A percentile compares a stretch with the other conserved stretches of the same genome.
These are phyloP conservation scores for Sphinx pinastri DNA, from an alignment of 2,888 invertebrate genomes.

Conservation along the genomic window DNA sequence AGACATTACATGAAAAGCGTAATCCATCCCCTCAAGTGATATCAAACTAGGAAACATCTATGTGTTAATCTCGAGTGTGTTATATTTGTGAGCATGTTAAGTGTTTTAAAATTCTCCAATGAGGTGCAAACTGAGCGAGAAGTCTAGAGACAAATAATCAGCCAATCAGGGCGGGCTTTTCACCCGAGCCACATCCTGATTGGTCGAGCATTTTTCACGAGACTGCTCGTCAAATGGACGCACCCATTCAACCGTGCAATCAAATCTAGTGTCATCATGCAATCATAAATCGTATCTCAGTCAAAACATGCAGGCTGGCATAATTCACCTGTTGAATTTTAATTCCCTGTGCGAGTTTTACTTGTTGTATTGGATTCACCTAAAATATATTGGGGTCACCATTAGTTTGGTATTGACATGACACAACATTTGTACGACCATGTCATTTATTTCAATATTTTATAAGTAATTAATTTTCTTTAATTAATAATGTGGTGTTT, in stretches of 20 bases:
- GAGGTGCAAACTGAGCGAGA: not conserved
- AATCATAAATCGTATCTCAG: constrained; percentile 34
- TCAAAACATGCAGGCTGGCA: constrained; percentile 53
- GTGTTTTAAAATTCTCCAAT: constrained; percentile 18
- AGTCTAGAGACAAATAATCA: not conserved
- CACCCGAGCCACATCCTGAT: too few relatives aligned
- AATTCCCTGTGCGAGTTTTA: constrained; percentile 78
- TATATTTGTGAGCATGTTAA: constrained; percentile 27
- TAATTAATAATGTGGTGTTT: not conserved
- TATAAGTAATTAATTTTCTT: too few relatives aligned
- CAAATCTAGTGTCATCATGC: constrained; percentile 24
- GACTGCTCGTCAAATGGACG: not conserved
- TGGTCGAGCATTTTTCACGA: not conserved
- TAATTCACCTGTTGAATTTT: constrained; percentile 79
- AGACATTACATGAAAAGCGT: constrained; percentile 7
- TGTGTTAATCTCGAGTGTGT: constrained; percentile 11
- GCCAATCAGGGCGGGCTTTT: not conserved
- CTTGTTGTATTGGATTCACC: constrained; percentile 79
- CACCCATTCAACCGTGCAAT: constrained; percentile 20
- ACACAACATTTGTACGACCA: not conserved
- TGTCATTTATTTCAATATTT: not conserved
- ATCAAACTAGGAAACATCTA: constrained; percentile 1
- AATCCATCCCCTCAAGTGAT: not conserved
- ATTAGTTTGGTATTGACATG: constrained; percentile 13
- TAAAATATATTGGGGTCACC: constrained; percentile 51